These are phyloP conservation scores for Alcis repandata DNA, from an alignment of 2,888 invertebrate genomes.

Conservation along the genomic window DNA sequence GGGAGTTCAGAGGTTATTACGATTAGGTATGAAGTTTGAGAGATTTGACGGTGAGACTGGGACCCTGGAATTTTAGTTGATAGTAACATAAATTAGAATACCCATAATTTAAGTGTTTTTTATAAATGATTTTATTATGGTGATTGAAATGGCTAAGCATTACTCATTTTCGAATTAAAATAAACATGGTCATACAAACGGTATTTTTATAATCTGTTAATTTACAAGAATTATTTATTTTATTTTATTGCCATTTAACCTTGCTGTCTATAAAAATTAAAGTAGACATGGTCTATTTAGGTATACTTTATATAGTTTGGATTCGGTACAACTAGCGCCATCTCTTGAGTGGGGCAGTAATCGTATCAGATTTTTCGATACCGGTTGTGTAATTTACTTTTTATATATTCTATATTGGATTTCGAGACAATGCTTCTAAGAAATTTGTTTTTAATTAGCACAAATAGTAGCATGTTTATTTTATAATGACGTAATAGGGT, in stretches of 20 bases:
- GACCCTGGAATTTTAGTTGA: slow-evolving; percentile 19
- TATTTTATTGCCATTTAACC: neutral
- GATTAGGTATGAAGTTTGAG: slow-evolving; percentile 43
- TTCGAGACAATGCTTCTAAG: no score
- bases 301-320: neutral
- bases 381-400: no score
- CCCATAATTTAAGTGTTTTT: neutral
- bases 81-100: neutral
- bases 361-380: neutral
- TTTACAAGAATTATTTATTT: neutral
- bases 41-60: slow-evolving; percentile 33
- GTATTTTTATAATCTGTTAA: neutral
- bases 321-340: slow-evolving; percentile 40
- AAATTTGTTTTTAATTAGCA: no score
- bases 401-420: neutral
- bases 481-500: no score
- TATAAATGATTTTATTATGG: neutral
- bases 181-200: neutral
- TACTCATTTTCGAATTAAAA: neutral
- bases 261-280: neutral
- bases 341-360: slow-evolving; percentile 31
- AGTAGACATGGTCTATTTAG: neutral
- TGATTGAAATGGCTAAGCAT: neutral
- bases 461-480: no score
- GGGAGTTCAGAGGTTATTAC: slow-evolving; percentile 58